Evolutionary conservation across 2,888 invertebrate genomes (phyloP).

Genomic region (Andrena dorsata): DNA sequence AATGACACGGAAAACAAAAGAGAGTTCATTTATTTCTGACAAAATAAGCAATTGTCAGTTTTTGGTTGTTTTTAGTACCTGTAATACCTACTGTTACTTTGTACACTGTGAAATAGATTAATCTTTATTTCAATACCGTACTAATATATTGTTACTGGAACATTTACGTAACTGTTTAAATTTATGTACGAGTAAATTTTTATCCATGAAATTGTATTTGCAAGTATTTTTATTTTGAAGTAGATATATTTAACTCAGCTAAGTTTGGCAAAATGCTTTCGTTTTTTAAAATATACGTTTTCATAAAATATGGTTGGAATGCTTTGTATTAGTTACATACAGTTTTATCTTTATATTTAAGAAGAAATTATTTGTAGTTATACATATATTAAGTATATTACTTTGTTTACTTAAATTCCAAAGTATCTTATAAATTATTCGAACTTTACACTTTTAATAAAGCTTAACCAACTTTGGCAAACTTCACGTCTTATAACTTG

Average conservation of each 20-base stretch:
- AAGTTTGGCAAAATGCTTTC: too few species aligned
- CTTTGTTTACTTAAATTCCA: neutral
- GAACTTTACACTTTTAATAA: constrained; percentile 11
- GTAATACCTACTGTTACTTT: neutral
- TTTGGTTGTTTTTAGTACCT: neutral
- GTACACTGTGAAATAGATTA: neutral
- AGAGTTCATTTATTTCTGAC: neutral
- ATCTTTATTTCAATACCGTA: neutral
- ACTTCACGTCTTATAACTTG: neutral
- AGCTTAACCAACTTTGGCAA: neutral
- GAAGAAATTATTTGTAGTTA: neutral
- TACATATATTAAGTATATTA: neutral
- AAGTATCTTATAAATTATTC: neutral
- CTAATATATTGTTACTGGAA: too few species aligned
- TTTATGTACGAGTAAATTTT: neutral
- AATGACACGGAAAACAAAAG: neutral
- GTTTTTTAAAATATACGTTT: too few species aligned
- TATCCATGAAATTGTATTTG: neutral
- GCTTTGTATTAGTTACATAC: too few species aligned
- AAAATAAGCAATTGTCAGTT: neutral
- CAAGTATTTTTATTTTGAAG: too few species aligned
- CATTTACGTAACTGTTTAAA: neutral
- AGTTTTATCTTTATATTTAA: neutral
- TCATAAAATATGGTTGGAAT: too few species aligned
- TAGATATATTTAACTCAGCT: too few species aligned